phyloP scores from a whole-genome alignment of 2,888 invertebrate genomes.

The Cryptocheilus praepositus region DNA sequence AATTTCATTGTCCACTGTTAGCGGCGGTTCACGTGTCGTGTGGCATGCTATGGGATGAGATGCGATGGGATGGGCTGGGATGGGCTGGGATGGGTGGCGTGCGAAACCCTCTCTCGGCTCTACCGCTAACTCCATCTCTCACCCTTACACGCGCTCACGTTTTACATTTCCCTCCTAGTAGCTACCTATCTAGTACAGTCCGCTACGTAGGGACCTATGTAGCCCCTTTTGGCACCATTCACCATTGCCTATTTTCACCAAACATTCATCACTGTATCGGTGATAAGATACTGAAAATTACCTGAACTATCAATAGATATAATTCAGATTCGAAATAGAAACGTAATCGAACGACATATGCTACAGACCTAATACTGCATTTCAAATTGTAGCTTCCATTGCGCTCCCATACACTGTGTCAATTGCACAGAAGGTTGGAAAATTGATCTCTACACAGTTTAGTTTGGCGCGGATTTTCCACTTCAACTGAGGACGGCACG shows the following conservation, averaged over 20 bases:
- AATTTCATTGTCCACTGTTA: slow-evolving; percentile 71
- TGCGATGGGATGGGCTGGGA: slow-evolving; percentile 34
- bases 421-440: slow-evolving; percentile 16
- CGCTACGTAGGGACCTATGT: slow-evolving; percentile 19
- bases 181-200: slow-evolving; percentile 19
- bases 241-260: slow-evolving; percentile 54
- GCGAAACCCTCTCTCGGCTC: too few relatives aligned
- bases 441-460: slow-evolving; percentile 56
- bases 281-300: slow-evolving; percentile 30
- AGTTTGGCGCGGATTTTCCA: too few relatives aligned
- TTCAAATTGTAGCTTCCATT: too few relatives aligned
- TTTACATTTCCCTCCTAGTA: slow-evolving; percentile 27
- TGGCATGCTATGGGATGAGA: slow-evolving; percentile 57
- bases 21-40: slow-evolving; percentile 66
- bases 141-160: slow-evolving; percentile 30
- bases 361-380: too few relatives aligned
- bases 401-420: background rate
- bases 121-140: slow-evolving; percentile 31
- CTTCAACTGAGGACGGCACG: slow-evolving; percentile 16
- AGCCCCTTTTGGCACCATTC: slow-evolving; percentile 58
- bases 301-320: too few relatives aligned
- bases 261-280: slow-evolving; percentile 63
- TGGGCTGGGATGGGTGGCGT: too few relatives aligned
- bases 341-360: too few relatives aligned
- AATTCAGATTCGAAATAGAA: too few relatives aligned